Base-by-base conservation (phyloP, 2,888 invertebrate species). In the Scaeva pyrastri region DNA sequence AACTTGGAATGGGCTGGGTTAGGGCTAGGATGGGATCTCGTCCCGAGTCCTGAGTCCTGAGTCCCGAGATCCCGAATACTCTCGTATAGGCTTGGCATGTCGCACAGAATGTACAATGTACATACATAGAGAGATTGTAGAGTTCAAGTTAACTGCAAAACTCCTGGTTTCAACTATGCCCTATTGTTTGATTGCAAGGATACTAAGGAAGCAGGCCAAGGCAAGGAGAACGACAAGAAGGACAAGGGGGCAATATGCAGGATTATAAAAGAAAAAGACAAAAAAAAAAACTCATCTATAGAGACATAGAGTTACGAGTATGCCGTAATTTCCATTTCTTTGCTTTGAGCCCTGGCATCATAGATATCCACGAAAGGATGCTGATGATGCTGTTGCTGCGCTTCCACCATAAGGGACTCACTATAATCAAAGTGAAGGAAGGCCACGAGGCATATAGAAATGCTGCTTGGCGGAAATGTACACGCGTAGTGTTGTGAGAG, bases 91-190 rank as follows among this genome's bases (percentile, higher is more conserved):
- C 45, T 31, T 31, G 60, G 71, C 58, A 58, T 58, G 21, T 31
- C 26, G 58, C 10, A 36, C 31, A 64, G 39, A 60, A 64, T 19
- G 26, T 21, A n/a, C n/a, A n/a, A n/a, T n/a, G n/a, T n/a, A n/a
- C n/a, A n/a, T n/a, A n/a, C n/a, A n/a, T n/a, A n/a, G n/a, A n/a
- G n/a, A 70, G 19, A 68, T 56, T 41, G 43, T 79, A 55, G 52
- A 85, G 85, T 85, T 85, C 81, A 84, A 84, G 84, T 84, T 80
- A 74, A 84, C 79, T 84, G 64, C 82, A 52, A 66, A 73, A 66
- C 73, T 78, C 73, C 78, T 70, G 71, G 81, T 76, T 81, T 72
- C 21, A 82, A 74, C 77, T 86, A 73, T 80, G 58, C 45, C 19
- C 21, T 60, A 60, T 60, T 60, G 60, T 86, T 74, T 73, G 77